Base-by-base conservation (phyloP, 2,113 vertebrate species). In the Nothobranchius furzeri region DNA sequence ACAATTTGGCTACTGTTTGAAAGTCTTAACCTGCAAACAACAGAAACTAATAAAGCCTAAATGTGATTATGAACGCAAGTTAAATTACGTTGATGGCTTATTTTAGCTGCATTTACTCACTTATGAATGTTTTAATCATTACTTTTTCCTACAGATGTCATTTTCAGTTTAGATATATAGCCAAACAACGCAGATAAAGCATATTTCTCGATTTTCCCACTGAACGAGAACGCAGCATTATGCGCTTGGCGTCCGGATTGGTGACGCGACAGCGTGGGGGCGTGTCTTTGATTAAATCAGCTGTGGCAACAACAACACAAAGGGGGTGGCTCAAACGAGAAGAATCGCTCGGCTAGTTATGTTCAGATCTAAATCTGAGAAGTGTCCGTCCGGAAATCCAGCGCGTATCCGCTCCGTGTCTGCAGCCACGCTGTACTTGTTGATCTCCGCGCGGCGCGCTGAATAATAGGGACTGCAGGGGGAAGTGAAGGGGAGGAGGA, bases 261-360 rank as follows among this genome's bases (percentile, higher is more conserved):
- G 71, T 92, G 92, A 93, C 91, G 93, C 68, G 69, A 9, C 12
- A 53, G 2, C 35, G 45, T 57, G 84, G 85, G 52, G 91, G 90
- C 87, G 91, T 91, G 89, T 45, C 81, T 56, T 58, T 60, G 54
- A 58, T 63, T 64, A 88, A 90, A 92, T 92, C 88, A 91, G 89
- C 89, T 91, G 89, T 84, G 84, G 86, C 87, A 90, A 92, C 88
- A 91, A 92, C 85, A 92, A 91, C 90, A 89, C 42, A 76, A 66
- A 75, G 77, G 81, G 70, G 86, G 75, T 59, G 84, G 75, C 79
- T 81, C 61, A 61, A 64, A 73, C 48, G 40, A 42, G 48, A 30
- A 12, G 36, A 40, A 48, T 65, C 46, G 59, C 37, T 51, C 60
- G 51, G 37, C 60, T 61, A 70, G 60, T 71, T 60, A 42, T 85